phyloP scores from a whole-genome alignment of 2,888 invertebrate species.

The Labia minor region DNA sequence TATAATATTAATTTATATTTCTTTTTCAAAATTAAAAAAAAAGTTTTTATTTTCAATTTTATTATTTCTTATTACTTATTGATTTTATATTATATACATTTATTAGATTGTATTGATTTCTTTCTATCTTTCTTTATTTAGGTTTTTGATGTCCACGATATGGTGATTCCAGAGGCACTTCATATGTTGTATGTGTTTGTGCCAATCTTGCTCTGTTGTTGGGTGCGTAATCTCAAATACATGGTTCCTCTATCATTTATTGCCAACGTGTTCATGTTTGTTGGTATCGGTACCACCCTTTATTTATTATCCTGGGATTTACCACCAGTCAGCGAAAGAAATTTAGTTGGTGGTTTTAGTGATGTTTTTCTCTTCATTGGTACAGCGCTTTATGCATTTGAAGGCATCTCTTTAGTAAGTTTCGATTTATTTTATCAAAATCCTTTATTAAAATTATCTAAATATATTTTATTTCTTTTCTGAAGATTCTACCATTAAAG shows the following conservation, averaged over 20 bases:
- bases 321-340: conserved; percentile 49
- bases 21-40: too few relatives aligned
- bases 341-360: conserved; percentile 43
- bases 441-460: neutral
- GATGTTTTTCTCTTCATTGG: conserved; percentile 84
- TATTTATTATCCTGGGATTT: conserved; percentile 64
- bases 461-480: conserved; percentile 14
- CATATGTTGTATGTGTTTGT: conserved; percentile 64
- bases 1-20: too few relatives aligned
- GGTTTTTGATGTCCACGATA: conserved; percentile 55
- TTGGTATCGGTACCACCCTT: conserved; percentile 63
- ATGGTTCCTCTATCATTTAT: conserved; percentile 66
- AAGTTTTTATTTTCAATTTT: too few relatives aligned
- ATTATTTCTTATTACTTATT: too few relatives aligned
- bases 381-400: conserved; percentile 91
- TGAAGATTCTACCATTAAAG: conserved; percentile 81
- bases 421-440: neutral
- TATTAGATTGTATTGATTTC: too few relatives aligned
- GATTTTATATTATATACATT: too few relatives aligned
- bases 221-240: conserved; percentile 65
- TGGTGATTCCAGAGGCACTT: conserved; percentile 51
- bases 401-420: conserved; percentile 82
- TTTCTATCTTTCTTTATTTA: conserved; percentile 34
- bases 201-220: conserved; percentile 60
- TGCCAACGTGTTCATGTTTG: conserved; percentile 65